Evolutionary conservation across 2,888 invertebrate species (phyloP).

Genomic region (Ormyrus labotus): DNA sequence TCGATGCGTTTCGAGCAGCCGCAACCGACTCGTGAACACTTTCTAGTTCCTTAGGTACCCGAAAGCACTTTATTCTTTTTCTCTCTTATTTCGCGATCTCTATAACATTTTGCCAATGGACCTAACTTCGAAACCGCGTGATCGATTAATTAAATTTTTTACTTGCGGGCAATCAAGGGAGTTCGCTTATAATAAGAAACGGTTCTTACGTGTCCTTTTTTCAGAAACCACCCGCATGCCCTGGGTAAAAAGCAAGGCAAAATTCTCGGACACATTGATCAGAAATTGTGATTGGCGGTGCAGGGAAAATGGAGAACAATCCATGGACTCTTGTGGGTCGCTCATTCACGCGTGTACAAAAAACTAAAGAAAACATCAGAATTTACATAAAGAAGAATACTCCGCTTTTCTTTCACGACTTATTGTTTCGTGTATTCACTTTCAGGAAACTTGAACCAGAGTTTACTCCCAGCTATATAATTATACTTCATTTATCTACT

Average conservation of each 20-base stretch:
- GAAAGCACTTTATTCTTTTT: conserved; percentile 17
- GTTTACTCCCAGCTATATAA: conserved; percentile 28
- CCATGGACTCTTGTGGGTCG: conserved; percentile 15
- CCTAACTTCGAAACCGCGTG: conserved; percentile 18
- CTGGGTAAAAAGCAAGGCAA: conserved; percentile 30
- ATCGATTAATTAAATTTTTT: conserved; percentile 24
- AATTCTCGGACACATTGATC: conserved; percentile 14
- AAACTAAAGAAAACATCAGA: conserved; percentile 6
- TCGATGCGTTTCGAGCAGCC: conserved; percentile 66
- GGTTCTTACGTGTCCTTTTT: neutral
- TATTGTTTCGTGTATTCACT: conserved; percentile 3
- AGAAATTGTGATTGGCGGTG: conserved; percentile 19
- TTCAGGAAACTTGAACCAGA: conserved; percentile 48
- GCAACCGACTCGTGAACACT: conserved; percentile 70
- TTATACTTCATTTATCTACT: conserved; percentile 36
- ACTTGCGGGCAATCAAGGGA: conserved; percentile 5
- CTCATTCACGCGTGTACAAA: conserved; percentile 12
- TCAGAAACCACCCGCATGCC: conserved; percentile 25
- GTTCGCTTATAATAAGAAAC: neutral
- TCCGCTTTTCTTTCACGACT: conserved; percentile 1
- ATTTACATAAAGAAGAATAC: conserved; percentile 20
- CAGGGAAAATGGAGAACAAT: neutral
- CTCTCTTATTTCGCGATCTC: neutral
- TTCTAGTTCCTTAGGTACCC: conserved; percentile 72
- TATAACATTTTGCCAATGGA: neutral